phyloP scores from a whole-genome alignment of 1,140 invertebrate genomes.

The Anastrepha obliqua region DNA sequence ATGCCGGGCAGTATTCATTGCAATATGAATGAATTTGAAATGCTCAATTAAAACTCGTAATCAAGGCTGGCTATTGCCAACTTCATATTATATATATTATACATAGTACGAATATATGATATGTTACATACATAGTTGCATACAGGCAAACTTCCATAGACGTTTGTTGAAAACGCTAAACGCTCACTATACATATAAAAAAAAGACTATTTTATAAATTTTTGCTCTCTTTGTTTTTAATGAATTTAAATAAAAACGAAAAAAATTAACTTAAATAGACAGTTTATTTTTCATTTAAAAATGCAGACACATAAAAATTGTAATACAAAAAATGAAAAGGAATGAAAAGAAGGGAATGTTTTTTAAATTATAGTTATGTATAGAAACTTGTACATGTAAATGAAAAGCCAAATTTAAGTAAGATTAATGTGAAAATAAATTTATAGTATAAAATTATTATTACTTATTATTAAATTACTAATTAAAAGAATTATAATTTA shows the following conservation, averaged over 20 bases:
- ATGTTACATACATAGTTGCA: background rate
- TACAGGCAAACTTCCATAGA: background rate
- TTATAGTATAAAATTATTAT: too few species aligned
- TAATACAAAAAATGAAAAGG: background rate
- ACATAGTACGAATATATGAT: background rate
- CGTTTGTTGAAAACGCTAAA: conserved; percentile 22
- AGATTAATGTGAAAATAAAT: background rate
- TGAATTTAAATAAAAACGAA: background rate
- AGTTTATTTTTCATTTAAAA: background rate
- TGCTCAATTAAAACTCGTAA: conserved; percentile 40
- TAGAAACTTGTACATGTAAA: background rate
- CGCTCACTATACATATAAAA: conserved; percentile 27
- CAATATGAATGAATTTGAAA: conserved; percentile 10
- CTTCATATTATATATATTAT: background rate
- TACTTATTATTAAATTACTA: too few species aligned
- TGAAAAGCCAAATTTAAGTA: conserved; percentile 16
- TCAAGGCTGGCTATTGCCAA: conserved; percentile 30
- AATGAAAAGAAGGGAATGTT: background rate
- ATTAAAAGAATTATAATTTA: too few species aligned
- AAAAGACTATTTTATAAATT: conserved; percentile 39
- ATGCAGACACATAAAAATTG: background rate
- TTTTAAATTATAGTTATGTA: too few species aligned
- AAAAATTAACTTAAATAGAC: background rate
- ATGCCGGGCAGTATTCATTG: background rate
- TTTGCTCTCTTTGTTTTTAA: conserved; percentile 40